These are phyloP conservation scores for Anolis sagrei DNA, from an alignment of 2,113 vertebrate genomes.

Conservation along the genomic window DNA sequence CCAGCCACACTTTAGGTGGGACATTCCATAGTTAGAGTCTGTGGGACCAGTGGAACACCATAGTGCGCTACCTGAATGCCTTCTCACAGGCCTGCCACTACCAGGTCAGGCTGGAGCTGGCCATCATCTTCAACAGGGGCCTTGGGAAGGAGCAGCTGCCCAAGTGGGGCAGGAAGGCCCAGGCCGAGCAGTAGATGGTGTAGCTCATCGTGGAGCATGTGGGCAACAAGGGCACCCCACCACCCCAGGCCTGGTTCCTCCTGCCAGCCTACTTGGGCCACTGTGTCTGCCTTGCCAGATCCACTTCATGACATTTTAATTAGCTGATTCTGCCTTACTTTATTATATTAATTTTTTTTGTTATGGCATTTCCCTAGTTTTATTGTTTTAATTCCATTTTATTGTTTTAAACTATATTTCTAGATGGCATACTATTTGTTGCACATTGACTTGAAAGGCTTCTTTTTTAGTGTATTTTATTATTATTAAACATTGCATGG, in stretches of 20 bases:
- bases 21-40: constrained; percentile 75
- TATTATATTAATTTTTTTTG: too few relatives aligned
- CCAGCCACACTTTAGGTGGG: too few relatives aligned
- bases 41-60: constrained; percentile 94
- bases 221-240: constrained; percentile 91
- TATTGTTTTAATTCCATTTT: too few relatives aligned
- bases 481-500: too few relatives aligned
- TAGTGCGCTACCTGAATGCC: constrained; percentile 92
- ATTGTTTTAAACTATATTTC: too few relatives aligned
- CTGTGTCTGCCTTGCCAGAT: constrained; percentile 92
- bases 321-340: too few relatives aligned
- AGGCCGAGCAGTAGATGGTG: constrained; percentile 90
- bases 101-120: constrained; percentile 85
- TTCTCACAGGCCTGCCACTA: constrained; percentile 91
- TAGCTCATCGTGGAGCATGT: constrained; percentile 94
- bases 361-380: too few relatives aligned
- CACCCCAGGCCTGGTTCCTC: constrained; percentile 92
- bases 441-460: too few relatives aligned
- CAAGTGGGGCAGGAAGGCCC: constrained; percentile 90
- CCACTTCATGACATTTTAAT: constrained; percentile 35
- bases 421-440: too few relatives aligned
- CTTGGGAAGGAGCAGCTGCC: constrained; percentile 91
- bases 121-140: constrained; percentile 91
- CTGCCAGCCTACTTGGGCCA: constrained; percentile 91
- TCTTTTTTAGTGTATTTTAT: too few relatives aligned